These are phyloP conservation scores for Pampusana beccarii DNA, from an alignment of 2,113 vertebrate genomes.

Conservation along the genomic window DNA sequence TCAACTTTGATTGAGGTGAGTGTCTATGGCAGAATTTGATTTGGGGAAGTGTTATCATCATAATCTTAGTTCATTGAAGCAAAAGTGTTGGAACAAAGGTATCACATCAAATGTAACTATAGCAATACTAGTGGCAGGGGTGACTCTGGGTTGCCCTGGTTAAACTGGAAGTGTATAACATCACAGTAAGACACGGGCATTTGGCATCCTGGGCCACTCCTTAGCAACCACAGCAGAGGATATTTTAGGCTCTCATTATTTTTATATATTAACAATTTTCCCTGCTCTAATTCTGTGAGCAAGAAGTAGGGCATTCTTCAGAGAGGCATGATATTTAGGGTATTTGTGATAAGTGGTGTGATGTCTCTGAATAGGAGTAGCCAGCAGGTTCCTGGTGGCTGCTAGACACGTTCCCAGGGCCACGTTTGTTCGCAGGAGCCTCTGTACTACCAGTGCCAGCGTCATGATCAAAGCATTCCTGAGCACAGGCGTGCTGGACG, in stretches of 20 bases:
- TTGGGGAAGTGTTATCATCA: neutral
- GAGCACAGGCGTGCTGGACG: accelerated
- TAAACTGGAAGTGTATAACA: neutral
- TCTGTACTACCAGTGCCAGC: accelerated
- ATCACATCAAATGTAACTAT: neutral
- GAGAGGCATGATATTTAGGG: neutral
- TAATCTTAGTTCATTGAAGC: neutral
- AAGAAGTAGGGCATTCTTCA: neutral
- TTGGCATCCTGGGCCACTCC: neutral
- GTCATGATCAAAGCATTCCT: neutral
- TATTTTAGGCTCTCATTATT: neutral
- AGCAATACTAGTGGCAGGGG: neutral
- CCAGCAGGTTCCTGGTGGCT: neutral
- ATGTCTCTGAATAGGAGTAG: neutral
- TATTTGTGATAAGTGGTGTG: neutral
- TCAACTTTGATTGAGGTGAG: neutral
- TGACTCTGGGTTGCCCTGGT: neutral
- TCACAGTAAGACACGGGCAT: accelerated
- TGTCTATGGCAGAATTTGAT: neutral
- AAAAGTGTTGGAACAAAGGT: neutral
- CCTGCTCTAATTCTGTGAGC: neutral
- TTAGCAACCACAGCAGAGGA: neutral
- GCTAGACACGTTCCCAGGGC: neutral
- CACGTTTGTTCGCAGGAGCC: accelerated
- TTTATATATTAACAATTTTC: neutral